Base-by-base conservation (phyloP, 2,113 vertebrate genomes). In the Erpornis zantholeuca region DNA sequence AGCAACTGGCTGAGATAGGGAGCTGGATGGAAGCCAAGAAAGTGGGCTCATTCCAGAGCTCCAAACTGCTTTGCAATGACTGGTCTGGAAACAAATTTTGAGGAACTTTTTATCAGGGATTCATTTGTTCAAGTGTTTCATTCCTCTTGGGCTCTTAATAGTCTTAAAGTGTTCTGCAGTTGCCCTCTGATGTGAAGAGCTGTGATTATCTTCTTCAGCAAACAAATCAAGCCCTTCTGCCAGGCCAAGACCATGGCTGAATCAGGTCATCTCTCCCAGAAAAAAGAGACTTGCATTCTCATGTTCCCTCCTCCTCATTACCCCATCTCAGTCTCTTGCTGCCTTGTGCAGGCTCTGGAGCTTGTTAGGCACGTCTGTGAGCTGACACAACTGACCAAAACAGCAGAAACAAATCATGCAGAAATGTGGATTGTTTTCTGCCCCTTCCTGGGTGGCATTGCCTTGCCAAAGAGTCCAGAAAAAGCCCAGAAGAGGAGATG, bases 21-120 rank as follows among this genome's bases (percentile, higher is more conserved):
- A 86, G 22, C 53, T 95, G 94, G 72, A 82, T 12, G 22, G 73
- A 91, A 93, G 83, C 94, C 94, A 95, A 73, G 73, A 89, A 59
- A 88, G 82, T 33, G 35, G 68, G 69, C 71, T 94, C 8, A 2
- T 82, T 96, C 64, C 64, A 71, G 90, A 77, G 63, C 80, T 90
- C 82, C 90, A 94, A 92, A 88, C 33, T 66, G 90, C 64, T 88
- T 92, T 3, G 5, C 47, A 29, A 33, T 73, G 77, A 54, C 59
- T 94, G 85, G 59, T 61, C 77, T 91, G 82, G 75, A 91, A 92
- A 90, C 7, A 7, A 86, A 84, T 94, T 94, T 92, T 95, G 86
- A 95, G 52, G 60, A 92, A 91, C 72, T 93, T 93, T 50, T 81
- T 45, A 73, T 86, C 71, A 84, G 83, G 83, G 77, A 73, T 53